phyloP scores from a whole-genome alignment of 2,888 invertebrate genomes.

The Sisyra nigra region DNA sequence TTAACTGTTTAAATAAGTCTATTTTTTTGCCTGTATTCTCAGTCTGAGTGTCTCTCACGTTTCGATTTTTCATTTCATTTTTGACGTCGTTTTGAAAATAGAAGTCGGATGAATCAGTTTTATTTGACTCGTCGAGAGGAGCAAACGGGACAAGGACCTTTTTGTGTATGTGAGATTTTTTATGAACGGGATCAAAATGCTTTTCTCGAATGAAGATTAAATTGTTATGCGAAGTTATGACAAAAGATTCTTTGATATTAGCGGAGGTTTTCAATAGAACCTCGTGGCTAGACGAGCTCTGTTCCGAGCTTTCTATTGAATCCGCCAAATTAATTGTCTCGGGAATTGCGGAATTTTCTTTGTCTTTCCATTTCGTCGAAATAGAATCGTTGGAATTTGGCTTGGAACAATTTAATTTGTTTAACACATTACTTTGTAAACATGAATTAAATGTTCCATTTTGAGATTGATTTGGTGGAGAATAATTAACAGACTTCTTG shows the following conservation, averaged over 20 bases:
- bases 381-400: too few species aligned
- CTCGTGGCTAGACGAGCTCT: slow-evolving; percentile 6
- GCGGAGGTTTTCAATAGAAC: slow-evolving; percentile 1
- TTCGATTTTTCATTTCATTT: background rate
- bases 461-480: too few species aligned
- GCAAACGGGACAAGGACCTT: background rate
- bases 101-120: slow-evolving; percentile 1
- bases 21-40: slow-evolving; percentile 1
- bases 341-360: too few species aligned
- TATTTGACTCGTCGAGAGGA: background rate
- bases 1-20: slow-evolving; percentile 5
- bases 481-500: too few species aligned
- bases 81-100: slow-evolving; percentile 4
- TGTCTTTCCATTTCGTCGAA: too few species aligned
- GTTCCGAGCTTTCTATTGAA: slow-evolving; percentile 5
- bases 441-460: too few species aligned
- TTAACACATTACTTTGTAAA: too few species aligned
- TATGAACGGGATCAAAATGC: slow-evolving; percentile 5
- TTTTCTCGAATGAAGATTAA: slow-evolving; percentile 6
- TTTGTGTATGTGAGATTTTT: background rate
- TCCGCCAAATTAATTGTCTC: slow-evolving; percentile 5
- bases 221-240: slow-evolving; percentile 4
- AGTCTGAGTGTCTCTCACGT: slow-evolving; percentile 5
- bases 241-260: slow-evolving; percentile 7
- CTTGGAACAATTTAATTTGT: too few species aligned